Evolutionary conservation across 2,797 vertebrate genomes (phyloP), one percentile per base, ranked within the genome.

Genomic region (Nyctibius grandis): DNA sequence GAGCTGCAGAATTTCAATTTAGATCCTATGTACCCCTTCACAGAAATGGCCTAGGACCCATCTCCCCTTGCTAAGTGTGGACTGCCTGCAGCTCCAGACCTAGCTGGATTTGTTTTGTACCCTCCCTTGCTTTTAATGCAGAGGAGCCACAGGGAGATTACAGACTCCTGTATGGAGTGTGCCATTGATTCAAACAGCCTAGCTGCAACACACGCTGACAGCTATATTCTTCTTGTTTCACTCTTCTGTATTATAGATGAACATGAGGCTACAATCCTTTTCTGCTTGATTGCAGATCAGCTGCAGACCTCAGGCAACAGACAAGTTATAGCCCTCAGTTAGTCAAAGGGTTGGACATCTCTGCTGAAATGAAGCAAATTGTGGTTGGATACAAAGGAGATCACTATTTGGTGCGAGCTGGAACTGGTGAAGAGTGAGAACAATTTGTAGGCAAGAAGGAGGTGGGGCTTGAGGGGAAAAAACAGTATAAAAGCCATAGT

Each of bases 251-350:
- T 93, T 94, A 80, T 86, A 93, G 85, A 89, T 90, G 59, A 88
- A 67, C 76, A 20, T 42, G 63, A 64, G 12, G 14, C 75, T 91
- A 61, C 64, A 82, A 11, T 68, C 68, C 48, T 94, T 78, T 84
- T 78, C 82, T 94, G 65, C 81, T 88, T 91, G 77, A 89, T 63
- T 93, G 70, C 84, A 86, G 70, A 93, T 85, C 63, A 90, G n/a
- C 84, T 87, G 63, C 61, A 92, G 53, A 77, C 74, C 76, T 93
- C 40, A 31, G 79, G 76, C 53, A 88, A 50, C 82, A 80, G 36
- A 75, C 23, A 42, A 56, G 50, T 86, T 87, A 38, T 48, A 77
- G 54, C 31, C 50, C n/a, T 91, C 78, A 82, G 69, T 70, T 86
- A 85, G 54, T 74, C 36, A 54, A 79, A 65, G 42, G 42, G 50